phyloP scores from a whole-genome alignment of 2,797 vertebrate species.

The Neosalanx taihuensis region DNA sequence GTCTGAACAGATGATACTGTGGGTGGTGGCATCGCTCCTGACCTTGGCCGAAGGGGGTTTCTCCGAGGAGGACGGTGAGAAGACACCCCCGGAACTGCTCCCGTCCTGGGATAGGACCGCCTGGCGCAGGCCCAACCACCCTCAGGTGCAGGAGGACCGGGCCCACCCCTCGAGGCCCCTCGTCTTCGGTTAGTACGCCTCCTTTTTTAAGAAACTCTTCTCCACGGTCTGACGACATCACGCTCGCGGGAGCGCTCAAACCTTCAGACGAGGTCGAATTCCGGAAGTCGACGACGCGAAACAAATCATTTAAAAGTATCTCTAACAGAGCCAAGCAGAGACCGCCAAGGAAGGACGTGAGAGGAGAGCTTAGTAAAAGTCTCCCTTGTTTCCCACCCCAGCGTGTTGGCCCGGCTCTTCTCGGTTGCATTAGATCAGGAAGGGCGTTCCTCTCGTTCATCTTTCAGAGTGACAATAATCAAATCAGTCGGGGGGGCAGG shows the following conservation, averaged over 20 bases:
- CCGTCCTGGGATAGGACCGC: slow-evolving; percentile 8
- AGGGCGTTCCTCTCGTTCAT: neutral
- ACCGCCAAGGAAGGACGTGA: slow-evolving; percentile 41
- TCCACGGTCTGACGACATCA: slow-evolving; percentile 51
- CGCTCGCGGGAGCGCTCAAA: neutral
- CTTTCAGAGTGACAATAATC: slow-evolving; percentile 16
- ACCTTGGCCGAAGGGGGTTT: slow-evolving; percentile 42
- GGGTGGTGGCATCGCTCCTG: slow-evolving; percentile 56
- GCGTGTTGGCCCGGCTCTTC: neutral
- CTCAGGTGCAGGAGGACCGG: neutral
- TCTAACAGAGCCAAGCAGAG: slow-evolving; percentile 22
- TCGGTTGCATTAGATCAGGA: slow-evolving; percentile 20
- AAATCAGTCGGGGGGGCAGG: neutral
- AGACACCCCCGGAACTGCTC: slow-evolving; percentile 30
- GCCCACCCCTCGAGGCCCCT: slow-evolving; percentile 1
- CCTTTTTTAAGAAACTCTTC: neutral
- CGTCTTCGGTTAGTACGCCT: slow-evolving; percentile 1
- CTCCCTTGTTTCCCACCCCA: neutral
- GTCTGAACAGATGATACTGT: slow-evolving; percentile 61
- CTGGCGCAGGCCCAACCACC: neutral
- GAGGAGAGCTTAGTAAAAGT: neutral
- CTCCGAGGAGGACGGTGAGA: slow-evolving; percentile 43
- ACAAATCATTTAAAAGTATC: neutral
- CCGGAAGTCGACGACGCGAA: neutral
- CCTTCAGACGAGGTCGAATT: slow-evolving; percentile 3